Conservation (phyloP, 2,797 vertebrate genomes). For the Sus cebifrons region DNA sequence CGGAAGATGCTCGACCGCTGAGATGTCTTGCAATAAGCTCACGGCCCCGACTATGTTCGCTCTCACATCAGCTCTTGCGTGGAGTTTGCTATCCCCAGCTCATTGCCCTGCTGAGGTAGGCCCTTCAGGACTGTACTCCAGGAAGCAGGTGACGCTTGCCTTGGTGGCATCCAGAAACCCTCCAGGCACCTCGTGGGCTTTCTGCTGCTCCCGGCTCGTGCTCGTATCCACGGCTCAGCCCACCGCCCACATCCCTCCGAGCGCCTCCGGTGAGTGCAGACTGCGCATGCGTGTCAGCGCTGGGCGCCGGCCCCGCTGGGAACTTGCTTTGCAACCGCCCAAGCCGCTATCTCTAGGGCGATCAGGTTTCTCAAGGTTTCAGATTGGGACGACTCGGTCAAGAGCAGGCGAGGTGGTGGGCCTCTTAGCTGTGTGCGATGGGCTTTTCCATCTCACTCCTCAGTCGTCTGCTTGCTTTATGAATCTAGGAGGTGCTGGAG, state of each 20-base stretch:
- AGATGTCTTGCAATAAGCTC: neutral
- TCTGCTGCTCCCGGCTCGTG: neutral
- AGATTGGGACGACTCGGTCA: neutral
- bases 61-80: neutral
- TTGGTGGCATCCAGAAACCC: neutral
- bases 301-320: neutral
- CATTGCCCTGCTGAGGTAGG: neutral
- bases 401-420: rapidly evolving
- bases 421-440: no score
- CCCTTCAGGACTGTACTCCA: neutral
- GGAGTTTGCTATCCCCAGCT: neutral
- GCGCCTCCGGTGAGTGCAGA: neutral
- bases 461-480: rapidly evolving
- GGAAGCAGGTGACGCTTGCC: neutral
- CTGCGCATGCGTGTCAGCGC: neutral
- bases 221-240: no score
- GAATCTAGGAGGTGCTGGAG: neutral
- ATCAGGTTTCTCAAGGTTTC: neutral
- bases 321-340: neutral
- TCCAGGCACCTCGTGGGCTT: neutral
- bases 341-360: neutral
- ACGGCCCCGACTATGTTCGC: neutral
- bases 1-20: neutral
- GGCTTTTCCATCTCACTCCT: neutral
- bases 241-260: rapidly evolving